Conservation (phyloP, 2,888 invertebrate species). For the Andrena bicolor region DNA sequence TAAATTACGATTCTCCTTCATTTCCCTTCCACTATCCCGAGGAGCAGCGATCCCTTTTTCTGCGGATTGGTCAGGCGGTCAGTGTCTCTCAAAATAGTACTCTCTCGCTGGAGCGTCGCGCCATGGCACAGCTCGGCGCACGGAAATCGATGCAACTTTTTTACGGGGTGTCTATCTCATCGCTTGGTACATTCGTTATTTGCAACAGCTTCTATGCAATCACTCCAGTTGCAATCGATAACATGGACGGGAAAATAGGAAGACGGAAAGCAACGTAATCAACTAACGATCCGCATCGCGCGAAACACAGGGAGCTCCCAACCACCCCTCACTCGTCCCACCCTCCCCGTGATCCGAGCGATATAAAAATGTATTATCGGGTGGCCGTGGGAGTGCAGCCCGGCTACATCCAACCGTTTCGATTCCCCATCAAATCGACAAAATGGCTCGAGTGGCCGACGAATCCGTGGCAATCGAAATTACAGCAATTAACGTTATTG, state of each 20-base stretch:
- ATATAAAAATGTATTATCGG: constrained; percentile 9
- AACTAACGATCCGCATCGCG: constrained; percentile 7
- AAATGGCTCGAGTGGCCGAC: constrained; percentile 52
- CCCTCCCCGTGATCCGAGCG: constrained; percentile 2
- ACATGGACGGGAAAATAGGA: constrained; percentile 13
- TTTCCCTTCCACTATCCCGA: background rate
- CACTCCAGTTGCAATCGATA: constrained; percentile 16
- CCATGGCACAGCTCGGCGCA: too few species aligned
- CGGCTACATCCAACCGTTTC: constrained; percentile 13
- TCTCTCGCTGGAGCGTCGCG: background rate
- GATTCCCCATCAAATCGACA: constrained; percentile 42
- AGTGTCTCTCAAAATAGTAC: constrained; percentile 25
- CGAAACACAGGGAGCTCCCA: background rate
- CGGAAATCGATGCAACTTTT: constrained; percentile 8
- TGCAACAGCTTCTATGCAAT: constrained; percentile 25
- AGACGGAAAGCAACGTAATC: constrained; percentile 14
- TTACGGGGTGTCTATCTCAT: background rate
- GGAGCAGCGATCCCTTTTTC: constrained; percentile 1
- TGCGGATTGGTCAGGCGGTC: background rate
- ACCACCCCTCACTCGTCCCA: too few species aligned
- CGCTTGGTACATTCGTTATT: constrained; percentile 15
- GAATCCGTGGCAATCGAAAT: constrained; percentile 76
- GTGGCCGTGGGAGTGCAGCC: background rate
- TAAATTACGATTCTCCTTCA: constrained; percentile 20
- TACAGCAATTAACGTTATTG: constrained; percentile 83